A percentile compares a stretch with the other conserved stretches of the same genome.
Evolutionary conservation across 2,113 vertebrate species (phyloP).

Genomic region (Larimichthys polyactis): DNA sequence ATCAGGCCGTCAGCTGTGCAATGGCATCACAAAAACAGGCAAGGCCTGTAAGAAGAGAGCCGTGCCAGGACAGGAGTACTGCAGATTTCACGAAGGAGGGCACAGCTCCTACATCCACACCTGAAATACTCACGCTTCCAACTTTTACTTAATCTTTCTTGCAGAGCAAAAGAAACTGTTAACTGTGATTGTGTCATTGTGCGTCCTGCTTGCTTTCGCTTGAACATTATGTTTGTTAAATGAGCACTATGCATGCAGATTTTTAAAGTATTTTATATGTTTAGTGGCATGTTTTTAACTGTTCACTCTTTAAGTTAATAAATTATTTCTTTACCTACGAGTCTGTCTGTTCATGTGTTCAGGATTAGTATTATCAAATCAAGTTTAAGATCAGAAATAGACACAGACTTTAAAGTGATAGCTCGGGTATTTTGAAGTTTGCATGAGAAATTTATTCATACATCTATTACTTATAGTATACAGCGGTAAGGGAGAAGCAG

Average conservation of each 20-base stretch:
- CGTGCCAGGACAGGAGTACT: slow-evolving; percentile 79
- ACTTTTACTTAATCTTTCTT: too few relatives aligned
- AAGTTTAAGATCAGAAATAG: too few relatives aligned
- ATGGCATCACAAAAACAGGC: slow-evolving; percentile 81
- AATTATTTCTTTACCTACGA: slow-evolving; percentile 35
- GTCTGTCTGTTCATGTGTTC: background rate
- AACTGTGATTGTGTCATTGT: background rate
- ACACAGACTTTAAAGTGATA: background rate
- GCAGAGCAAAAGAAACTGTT: background rate
- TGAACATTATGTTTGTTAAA: background rate
- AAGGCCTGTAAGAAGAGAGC: slow-evolving; percentile 86
- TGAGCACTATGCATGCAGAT: background rate
- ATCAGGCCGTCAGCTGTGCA: slow-evolving; percentile 77
- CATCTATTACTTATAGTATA: too few relatives aligned
- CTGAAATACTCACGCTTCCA: background rate
- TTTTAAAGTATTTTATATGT: slow-evolving; percentile 1
- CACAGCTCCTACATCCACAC: slow-evolving; percentile 46
- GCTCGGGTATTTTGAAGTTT: too few relatives aligned
- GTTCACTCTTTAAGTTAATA: slow-evolving; percentile 41
- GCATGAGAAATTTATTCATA: too few relatives aligned
- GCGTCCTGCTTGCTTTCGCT: background rate
- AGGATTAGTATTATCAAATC: too few relatives aligned
- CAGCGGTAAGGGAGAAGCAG: too few relatives aligned
- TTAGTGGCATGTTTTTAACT: slow-evolving; percentile 4
- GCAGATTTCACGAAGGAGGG: slow-evolving; percentile 78